Percentiles rank a stretch among this genome's conserved stretches.
Conservation (phyloP, 1,140 invertebrate species). For the Scaptomyza montana region DNA sequence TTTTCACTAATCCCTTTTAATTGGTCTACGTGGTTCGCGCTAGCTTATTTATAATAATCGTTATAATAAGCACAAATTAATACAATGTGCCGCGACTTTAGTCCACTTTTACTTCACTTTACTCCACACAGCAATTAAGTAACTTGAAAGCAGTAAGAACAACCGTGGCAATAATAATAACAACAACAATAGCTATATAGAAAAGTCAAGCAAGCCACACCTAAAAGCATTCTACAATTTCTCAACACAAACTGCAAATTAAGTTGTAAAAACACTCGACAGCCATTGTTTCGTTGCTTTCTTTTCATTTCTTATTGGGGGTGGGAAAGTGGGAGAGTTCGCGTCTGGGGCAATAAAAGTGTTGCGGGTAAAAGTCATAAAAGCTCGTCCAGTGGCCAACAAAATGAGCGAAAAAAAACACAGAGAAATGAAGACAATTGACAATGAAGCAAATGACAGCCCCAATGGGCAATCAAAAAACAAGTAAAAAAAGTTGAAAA, state of each 20-base stretch:
- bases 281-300: conserved; percentile 26
- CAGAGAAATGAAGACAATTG: conserved; percentile 66
- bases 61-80: conserved; percentile 53
- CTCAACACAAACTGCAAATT: conserved; percentile 65
- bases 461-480: conserved; percentile 42
- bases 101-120: background rate
- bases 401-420: conserved; percentile 37
- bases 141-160: conserved; percentile 35
- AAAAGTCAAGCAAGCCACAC: conserved; percentile 50
- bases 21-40: conserved; percentile 54
- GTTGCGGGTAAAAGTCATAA: conserved; percentile 74
- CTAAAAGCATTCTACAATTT: conserved; percentile 58
- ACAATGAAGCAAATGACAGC: conserved; percentile 76
- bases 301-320: background rate
- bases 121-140: conserved; percentile 64
- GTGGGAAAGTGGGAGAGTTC: conserved; percentile 7
- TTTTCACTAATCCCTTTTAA: conserved; percentile 73
- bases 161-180: conserved; percentile 6
- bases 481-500: background rate
- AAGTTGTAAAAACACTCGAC: conserved; percentile 63
- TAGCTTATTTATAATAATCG: conserved; percentile 73
- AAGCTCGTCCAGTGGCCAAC: conserved; percentile 41
- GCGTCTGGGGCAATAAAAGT: conserved; percentile 70
- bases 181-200: conserved; percentile 15
- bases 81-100: conserved; percentile 8